Conservation (phyloP, 92 coral and sea anemone species). For the Porites rus region DNA sequence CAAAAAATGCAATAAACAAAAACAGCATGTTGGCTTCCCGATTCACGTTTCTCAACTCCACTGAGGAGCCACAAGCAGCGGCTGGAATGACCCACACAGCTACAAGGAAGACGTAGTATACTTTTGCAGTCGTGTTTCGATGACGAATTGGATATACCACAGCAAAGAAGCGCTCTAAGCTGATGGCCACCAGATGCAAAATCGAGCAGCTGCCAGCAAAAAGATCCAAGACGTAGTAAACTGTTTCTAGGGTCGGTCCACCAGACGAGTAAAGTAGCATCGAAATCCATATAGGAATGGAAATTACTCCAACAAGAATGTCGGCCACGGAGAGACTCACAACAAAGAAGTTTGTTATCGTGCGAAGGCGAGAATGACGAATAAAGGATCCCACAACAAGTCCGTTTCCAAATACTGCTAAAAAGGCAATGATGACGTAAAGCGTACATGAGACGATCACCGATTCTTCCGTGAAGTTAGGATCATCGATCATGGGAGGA, state of each 20-base stretch:
- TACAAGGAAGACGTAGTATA: slow-evolving; percentile 61
- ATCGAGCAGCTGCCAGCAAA: slow-evolving; percentile 86
- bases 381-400: slow-evolving; percentile 87
- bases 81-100: slow-evolving; percentile 89
- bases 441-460: slow-evolving; percentile 67
- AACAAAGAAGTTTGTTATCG: slow-evolving; percentile 87
- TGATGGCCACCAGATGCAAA: slow-evolving; percentile 83
- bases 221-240: slow-evolving; percentile 67
- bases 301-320: slow-evolving; percentile 74
- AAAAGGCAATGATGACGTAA: slow-evolving; percentile 75
- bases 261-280: slow-evolving; percentile 50
- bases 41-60: slow-evolving; percentile 38
- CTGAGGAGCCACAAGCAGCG: slow-evolving; percentile 53
- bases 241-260: slow-evolving; percentile 15
- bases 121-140: slow-evolving; percentile 75
- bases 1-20: slow-evolving; percentile 74
- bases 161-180: slow-evolving; percentile 85
- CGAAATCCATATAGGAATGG: slow-evolving; percentile 86
- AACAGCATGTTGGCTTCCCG: slow-evolving; percentile 69
- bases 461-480: slow-evolving; percentile 19
- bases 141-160: slow-evolving; percentile 86
- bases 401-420: slow-evolving; percentile 88
- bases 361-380: slow-evolving; percentile 83
- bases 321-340: slow-evolving; percentile 85
- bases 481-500: slow-evolving; percentile 57